Evolutionary conservation across 64 coral and sea anemone genomes (phyloP), one percentile per base, ranked within the genome.

Genomic region (Pocillopora damicornis): DNA sequence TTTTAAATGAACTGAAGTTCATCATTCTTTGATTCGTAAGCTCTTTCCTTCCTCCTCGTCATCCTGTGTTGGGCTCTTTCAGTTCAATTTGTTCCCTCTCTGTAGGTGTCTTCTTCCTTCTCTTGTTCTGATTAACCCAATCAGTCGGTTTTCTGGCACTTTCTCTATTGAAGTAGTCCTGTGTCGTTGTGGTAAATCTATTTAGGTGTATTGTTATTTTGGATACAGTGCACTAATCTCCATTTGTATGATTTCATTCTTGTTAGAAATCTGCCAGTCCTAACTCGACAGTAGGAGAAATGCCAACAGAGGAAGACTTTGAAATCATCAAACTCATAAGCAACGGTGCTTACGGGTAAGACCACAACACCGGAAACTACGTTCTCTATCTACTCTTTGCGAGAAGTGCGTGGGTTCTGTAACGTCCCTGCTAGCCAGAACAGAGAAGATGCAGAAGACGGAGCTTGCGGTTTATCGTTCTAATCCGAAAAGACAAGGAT

Each of bases 311-410:
- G 81, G 96, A 98, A 26, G 96, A 98, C 78, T 98, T 98, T 92
- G 90, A 98, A 30, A 95, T 92, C 78, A 98, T 95, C 16, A 98
- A 98, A 61, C 90, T 98, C n/a, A 93, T 98, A 23, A 98, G 96
- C 82, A 98, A 98, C 76, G 96, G 96, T 9, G 96, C 96, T 63
- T 98, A 92, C 86, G 96, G 96, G 96, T 98, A 60, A 92, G 96
- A 51, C 42, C 42, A 51, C 42, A 51, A 51, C 42, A 51, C 2
- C 42, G 42, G 3, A 7, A 51, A 51, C 42, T 51, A 7, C 42
- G 42, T 51, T 51, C 42, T 7, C 7, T 51, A 51, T 7, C 7
- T 51, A 51, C 42, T 51, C 42, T 51, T 51, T 7, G 42, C 2
- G 7, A 51, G 2, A 51, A 51, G 2, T 51, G 42, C 2, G 42